phyloP scores from a whole-genome alignment of 2,113 vertebrate species.

The Natator depressus region DNA sequence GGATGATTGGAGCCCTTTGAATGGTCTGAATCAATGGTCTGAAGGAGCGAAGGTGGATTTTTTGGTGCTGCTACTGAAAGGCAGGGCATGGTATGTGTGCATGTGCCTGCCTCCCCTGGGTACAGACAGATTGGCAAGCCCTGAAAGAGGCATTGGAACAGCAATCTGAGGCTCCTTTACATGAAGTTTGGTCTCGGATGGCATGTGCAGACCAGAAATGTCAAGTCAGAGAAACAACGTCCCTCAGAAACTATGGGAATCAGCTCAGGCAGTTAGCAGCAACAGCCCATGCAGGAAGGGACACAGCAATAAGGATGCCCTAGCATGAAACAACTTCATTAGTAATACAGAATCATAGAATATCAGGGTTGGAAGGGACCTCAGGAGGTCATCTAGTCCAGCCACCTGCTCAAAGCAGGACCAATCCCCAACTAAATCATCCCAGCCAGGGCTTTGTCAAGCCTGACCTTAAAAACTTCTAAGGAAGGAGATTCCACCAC shows the following conservation, averaged over 20 bases:
- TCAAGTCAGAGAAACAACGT: not conserved
- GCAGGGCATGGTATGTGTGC: not conserved
- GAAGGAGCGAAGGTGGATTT: not conserved
- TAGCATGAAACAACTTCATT: not conserved
- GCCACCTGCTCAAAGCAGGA: no score
- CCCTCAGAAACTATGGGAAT: not conserved
- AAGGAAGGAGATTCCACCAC: no score
- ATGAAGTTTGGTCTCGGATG: not conserved
- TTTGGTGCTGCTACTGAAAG: not conserved
- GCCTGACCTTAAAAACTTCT: no score
- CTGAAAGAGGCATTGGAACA: not conserved
- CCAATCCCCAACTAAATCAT: no score
- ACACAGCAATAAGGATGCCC: not conserved
- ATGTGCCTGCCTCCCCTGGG: not conserved
- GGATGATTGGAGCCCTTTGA: not conserved
- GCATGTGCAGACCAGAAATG: not conserved
- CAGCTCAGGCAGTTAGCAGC: not conserved
- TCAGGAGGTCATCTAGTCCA: no score
- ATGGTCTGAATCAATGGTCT: not conserved
- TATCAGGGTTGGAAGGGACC: no score
- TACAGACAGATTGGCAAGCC: not conserved
- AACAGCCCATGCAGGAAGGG: not conserved
- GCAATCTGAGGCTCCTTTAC: not conserved
- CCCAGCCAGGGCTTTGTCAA: no score
- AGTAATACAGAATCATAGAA: not conserved